Conservation (phyloP, 1,140 invertebrate genomes). For the Pentalonia nigronervosa region DNA sequence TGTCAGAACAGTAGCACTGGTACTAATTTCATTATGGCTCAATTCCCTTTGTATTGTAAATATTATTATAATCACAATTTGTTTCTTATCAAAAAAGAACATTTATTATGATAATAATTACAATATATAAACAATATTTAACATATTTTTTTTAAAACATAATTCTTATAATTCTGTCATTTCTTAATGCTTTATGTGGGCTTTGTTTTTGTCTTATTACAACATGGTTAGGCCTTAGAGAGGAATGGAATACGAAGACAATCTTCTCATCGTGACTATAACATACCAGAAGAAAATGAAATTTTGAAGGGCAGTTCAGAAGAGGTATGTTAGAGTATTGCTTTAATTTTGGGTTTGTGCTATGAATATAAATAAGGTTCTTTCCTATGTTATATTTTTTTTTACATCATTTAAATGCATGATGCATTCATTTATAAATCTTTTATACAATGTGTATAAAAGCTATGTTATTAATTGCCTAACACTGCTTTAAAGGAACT, state of each 20-base stretch:
- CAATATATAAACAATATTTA: constrained; percentile 20
- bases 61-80: neutral
- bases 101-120: constrained; percentile 33
- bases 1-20: neutral
- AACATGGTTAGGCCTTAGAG: constrained; percentile 40
- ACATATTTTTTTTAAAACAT: constrained; percentile 4
- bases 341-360: constrained; percentile 48
- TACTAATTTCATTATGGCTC: constrained; percentile 17
- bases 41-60: constrained; percentile 9
- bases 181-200: constrained; percentile 53
- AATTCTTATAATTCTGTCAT: constrained; percentile 35
- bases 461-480: neutral
- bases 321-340: constrained; percentile 48
- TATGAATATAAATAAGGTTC: constrained; percentile 31
- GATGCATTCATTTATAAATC: constrained; percentile 1
- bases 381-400: constrained; percentile 14
- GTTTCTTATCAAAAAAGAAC: neutral
- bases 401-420: constrained; percentile 27
- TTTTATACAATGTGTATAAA: constrained; percentile 14
- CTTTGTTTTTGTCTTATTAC: constrained; percentile 56
- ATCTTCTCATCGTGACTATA: constrained; percentile 20
- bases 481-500: constrained; percentile 4
- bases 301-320: constrained; percentile 48
- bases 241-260: constrained; percentile 54
- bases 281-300: constrained; percentile 48